Base-by-base conservation (phyloP, 2,888 invertebrate species). In the Temnothorax ravouxi region DNA sequence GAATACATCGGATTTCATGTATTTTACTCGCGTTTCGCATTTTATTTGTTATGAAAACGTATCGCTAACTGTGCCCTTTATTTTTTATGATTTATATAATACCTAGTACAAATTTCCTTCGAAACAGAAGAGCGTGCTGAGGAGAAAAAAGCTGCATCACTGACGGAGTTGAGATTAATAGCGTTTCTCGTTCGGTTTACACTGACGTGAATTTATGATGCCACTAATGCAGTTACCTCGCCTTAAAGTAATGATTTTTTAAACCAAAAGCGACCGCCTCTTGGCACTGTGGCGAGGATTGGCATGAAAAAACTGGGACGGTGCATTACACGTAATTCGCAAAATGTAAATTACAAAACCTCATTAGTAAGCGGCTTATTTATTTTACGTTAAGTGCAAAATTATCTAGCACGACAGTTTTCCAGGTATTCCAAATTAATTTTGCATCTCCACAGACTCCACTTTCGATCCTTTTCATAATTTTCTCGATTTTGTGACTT, bases 51-150 rank as follows among this genome's bases (percentile, higher is more conserved):
- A 41, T 41, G 41, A 41, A 41, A 41, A 50, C 15, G 1, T 3
- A 34, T 67, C 29, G 41, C 44, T 67, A 41, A 66, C 18, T 25
- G 13, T 38, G 18, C 56, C 13, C n/a, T 66, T 41, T 52, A 59
- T 54, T 56, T 77, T 56, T n/a, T 69, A 77, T 77, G 67, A 77
- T 67, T 77, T 77, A 66, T 74, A 44, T 77, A 67, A 66, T 74
- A n/a, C n/a, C n/a, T n/a, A 44, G 44, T 56, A 44, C n/a, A 54
- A 67, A 67, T 67, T 77, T 15, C 3, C 6, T 9, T 38, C 6
- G 8, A 15, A 34, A 67, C 9, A 21, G 29, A n/a, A 25, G 13
- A 41, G 5, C 44, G 11, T 52, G 38, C 13, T 44, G 29, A 44
- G 38, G 62, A n/a, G 52, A 15, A n/a, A 41, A 54, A 66, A 41